A percentile compares a stretch with the other conserved stretches of the same genome.
Evolutionary conservation across 2,113 vertebrate species (phyloP).

Genomic region (Fukomys damarensis): DNA sequence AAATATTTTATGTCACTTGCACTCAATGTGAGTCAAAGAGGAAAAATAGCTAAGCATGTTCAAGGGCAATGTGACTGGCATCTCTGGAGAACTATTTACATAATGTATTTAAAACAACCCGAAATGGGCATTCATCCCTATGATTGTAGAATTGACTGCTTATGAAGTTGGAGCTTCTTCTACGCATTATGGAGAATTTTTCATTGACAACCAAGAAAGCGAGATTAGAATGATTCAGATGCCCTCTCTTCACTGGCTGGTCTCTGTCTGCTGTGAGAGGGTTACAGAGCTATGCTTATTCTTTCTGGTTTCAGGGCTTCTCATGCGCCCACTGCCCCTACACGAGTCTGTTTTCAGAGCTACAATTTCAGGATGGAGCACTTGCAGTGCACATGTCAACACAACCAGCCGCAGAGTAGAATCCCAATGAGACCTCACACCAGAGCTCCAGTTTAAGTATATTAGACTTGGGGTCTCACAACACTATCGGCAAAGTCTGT

Average conservation of each 20-base stretch:
- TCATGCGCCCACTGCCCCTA: background rate
- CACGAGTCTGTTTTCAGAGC: background rate
- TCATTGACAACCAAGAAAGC: background rate
- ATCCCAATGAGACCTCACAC: background rate
- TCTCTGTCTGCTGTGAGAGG: background rate
- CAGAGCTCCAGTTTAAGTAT: background rate
- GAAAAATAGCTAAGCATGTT: background rate
- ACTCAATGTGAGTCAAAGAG: background rate
- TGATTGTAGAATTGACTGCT: background rate
- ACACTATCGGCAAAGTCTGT: background rate
- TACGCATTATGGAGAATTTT: background rate
- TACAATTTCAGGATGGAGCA: background rate
- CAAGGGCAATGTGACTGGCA: background rate
- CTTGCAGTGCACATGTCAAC: background rate
- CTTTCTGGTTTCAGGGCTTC: background rate
- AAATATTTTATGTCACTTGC: background rate
- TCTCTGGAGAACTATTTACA: background rate
- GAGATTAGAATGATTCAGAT: background rate
- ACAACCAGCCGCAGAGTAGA: background rate
- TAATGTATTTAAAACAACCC: background rate
- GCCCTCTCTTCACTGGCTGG: background rate
- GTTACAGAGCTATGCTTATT: background rate
- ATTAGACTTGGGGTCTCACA: background rate
- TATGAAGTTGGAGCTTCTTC: background rate
- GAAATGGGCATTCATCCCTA: background rate